Percentiles rank a stretch among this genome's conserved stretches.
Evolutionary conservation across 2,888 invertebrate genomes (phyloP).

Genomic region (Ctena decussata): DNA sequence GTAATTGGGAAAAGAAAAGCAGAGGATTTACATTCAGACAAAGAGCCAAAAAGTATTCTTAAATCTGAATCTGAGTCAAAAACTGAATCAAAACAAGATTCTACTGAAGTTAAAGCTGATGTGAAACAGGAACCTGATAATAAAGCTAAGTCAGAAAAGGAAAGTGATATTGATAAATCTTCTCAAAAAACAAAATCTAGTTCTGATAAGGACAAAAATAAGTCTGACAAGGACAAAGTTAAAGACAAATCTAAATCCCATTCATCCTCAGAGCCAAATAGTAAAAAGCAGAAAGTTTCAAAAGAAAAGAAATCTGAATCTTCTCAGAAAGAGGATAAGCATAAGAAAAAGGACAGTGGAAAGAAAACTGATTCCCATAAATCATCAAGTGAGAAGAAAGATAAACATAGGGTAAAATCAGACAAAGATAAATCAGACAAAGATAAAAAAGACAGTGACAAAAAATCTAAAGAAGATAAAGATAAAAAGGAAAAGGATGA

Average conservation of each 20-base stretch:
- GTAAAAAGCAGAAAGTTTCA: constrained; percentile 65
- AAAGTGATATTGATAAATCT: constrained; percentile 18
- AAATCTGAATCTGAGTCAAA: constrained; percentile 9
- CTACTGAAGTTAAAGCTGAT: constrained; percentile 11
- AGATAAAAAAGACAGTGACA: constrained; percentile 60
- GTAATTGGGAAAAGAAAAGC: constrained; percentile 32
- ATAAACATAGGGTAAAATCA: constrained; percentile 53
- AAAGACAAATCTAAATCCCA: constrained; percentile 26
- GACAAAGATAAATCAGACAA: constrained; percentile 60
- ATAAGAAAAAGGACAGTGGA: constrained; percentile 74
- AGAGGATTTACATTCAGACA: constrained; percentile 37
- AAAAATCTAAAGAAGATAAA: constrained; percentile 43
- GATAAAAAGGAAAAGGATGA: constrained; percentile 43
- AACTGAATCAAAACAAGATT: constrained; percentile 14
- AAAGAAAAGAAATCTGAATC: constrained; percentile 64
- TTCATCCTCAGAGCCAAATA: constrained; percentile 55
- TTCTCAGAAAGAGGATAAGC: constrained; percentile 66
- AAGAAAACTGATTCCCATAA: constrained; percentile 65
- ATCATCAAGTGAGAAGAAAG: constrained; percentile 56
- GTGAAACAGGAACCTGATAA: constrained; percentile 43
- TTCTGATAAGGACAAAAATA: constrained; percentile 43
- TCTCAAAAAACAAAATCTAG: constrained; percentile 47
- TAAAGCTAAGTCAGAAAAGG: constrained; percentile 39
- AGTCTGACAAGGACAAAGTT: constrained; percentile 44
- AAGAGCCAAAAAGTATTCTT: constrained; percentile 6